phyloP scores from a whole-genome alignment of 2,888 invertebrate species.

The Ectropis crepuscularia region DNA sequence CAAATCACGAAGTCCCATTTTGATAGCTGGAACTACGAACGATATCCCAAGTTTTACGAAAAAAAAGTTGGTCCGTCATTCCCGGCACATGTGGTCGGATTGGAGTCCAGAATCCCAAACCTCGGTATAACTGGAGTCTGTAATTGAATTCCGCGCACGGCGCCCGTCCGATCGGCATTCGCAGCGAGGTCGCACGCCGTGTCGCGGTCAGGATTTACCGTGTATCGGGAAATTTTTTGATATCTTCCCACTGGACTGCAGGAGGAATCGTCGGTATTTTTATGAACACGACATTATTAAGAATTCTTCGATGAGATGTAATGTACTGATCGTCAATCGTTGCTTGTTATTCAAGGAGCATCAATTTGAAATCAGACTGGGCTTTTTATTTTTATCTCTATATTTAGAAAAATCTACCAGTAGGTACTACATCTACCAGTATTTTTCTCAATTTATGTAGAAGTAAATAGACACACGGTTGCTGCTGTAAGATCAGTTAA shows the following conservation, averaged over 20 bases:
- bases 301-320: slow-evolving; percentile 48
- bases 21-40: background rate
- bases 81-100: slow-evolving; percentile 34
- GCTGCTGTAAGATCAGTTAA: too few species aligned
- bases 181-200: slow-evolving; percentile 63
- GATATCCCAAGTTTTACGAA: slow-evolving; percentile 29
- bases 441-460: too few species aligned
- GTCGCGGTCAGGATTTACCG: slow-evolving; percentile 73
- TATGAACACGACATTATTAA: slow-evolving; percentile 63
- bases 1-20: slow-evolving; percentile 15
- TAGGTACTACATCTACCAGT: too few species aligned
- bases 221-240: slow-evolving; percentile 75
- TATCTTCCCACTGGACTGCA: slow-evolving; percentile 65
- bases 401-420: background rate
- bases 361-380: background rate
- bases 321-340: slow-evolving; percentile 23
- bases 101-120: slow-evolving; percentile 55
- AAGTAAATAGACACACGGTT: too few species aligned
- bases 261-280: slow-evolving; percentile 69
- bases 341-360: background rate
- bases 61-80: slow-evolving; percentile 35
- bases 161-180: slow-evolving; percentile 53
- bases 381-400: background rate
- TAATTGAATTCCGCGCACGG: slow-evolving; percentile 77
- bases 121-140: slow-evolving; percentile 57